Conservation (phyloP, 2,797 vertebrate species). For the Catamblyrhynchus diadema region DNA sequence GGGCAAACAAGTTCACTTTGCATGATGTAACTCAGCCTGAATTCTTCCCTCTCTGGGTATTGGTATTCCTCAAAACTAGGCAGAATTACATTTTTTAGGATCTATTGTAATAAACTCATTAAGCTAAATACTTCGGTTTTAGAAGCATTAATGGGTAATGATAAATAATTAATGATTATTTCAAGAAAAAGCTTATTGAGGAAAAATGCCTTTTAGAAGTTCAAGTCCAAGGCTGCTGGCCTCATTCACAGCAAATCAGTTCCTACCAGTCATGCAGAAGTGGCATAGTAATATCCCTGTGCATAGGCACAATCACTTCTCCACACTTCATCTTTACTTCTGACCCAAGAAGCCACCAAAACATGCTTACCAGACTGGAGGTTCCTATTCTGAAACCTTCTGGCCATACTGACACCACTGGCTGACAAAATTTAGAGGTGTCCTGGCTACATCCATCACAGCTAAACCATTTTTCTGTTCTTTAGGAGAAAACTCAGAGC, state of each 20-base stretch:
- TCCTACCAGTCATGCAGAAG: not conserved
- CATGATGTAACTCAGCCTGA: not conserved
- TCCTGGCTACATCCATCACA: not conserved
- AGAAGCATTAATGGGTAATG: not conserved
- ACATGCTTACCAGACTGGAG: not conserved
- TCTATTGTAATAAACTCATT: not conserved
- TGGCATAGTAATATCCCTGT: not conserved
- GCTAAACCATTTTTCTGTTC: not conserved
- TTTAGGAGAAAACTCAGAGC: not conserved
- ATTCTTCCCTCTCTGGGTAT: not conserved
- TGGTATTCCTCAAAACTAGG: not conserved
- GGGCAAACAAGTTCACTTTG: not conserved
- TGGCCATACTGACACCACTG: not conserved
- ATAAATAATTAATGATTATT: not conserved
- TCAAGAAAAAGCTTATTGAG: not conserved
- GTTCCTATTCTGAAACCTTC: not conserved
- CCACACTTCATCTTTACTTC: not conserved
- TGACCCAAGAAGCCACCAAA: not conserved
- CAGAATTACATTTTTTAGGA: not conserved
- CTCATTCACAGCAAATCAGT: not conserved
- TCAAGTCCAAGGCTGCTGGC: not conserved
- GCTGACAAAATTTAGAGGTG: not conserved
- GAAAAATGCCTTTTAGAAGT: not conserved
- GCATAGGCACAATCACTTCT: not conserved
- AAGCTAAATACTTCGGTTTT: not conserved